Evolutionary conservation across 2,888 invertebrate species (phyloP).

Genomic region (Operophtera brumata): DNA sequence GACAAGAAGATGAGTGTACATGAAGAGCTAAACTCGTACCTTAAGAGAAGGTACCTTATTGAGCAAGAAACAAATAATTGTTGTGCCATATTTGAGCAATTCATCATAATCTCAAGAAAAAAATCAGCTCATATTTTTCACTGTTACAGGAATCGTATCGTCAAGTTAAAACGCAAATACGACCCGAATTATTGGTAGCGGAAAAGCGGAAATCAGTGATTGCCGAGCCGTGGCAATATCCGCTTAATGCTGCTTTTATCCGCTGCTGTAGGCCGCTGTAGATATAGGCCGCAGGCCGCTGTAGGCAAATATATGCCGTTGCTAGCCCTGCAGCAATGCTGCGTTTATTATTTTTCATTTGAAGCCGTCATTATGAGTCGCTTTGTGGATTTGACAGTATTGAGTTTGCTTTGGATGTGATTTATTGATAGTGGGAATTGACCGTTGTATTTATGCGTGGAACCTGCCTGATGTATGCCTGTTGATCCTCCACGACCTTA

Average conservation of each 20-base stretch:
- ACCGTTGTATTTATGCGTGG: too few species aligned
- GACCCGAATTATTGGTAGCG: constrained; percentile 56
- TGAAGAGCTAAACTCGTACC: too few species aligned
- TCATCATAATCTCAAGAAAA: too few species aligned
- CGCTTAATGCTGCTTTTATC: constrained; percentile 53
- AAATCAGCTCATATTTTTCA: too few species aligned
- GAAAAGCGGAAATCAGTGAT: constrained; percentile 66
- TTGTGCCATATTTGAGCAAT: too few species aligned
- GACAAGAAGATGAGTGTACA: too few species aligned
- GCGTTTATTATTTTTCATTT: background rate
- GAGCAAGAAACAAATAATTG: too few species aligned
- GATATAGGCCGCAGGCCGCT: constrained; percentile 6
- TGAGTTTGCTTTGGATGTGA: background rate
- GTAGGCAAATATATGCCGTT: background rate
- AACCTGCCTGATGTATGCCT: too few species aligned
- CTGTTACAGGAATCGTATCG: constrained; percentile 10
- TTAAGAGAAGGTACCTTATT: too few species aligned
- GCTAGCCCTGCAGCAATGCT: too few species aligned
- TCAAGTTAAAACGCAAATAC: constrained; percentile 27
- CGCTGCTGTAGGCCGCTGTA: constrained; percentile 36
- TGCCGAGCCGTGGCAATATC: constrained; percentile 65
- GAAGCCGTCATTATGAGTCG: background rate
- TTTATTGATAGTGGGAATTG: too few species aligned
- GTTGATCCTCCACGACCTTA: too few species aligned
- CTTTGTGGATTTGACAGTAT: background rate